Evolutionary conservation across 64 coral and sea anemone genomes (phyloP).

Genomic region (Acropora yongei): DNA sequence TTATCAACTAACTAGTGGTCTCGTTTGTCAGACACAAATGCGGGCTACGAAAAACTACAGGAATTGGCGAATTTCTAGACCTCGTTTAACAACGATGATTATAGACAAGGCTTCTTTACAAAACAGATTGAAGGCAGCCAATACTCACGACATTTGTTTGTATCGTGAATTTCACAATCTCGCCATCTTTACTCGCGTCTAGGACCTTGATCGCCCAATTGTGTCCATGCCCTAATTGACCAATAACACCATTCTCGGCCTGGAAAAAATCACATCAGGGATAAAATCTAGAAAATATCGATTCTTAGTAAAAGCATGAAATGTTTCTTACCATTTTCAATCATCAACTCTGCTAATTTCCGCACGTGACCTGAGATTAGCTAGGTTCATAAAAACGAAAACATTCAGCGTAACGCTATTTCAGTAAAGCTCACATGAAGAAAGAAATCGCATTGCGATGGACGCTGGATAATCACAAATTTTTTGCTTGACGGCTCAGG

Average conservation of each 20-base stretch:
- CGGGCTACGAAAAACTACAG: too few relatives aligned
- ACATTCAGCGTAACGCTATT: too few relatives aligned
- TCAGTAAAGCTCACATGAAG: too few relatives aligned
- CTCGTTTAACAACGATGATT: neutral
- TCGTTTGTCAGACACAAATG: too few relatives aligned
- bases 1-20: too few relatives aligned
- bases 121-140: neutral
- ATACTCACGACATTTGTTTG: slow-evolving; percentile 74
- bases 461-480: too few relatives aligned
- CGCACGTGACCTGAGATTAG: too few relatives aligned
- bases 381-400: too few relatives aligned
- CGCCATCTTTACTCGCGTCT: slow-evolving; percentile 83
- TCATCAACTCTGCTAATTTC: slow-evolving; percentile 15
- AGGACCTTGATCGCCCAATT: slow-evolving; percentile 60
- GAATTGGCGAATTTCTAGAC: too few relatives aligned
- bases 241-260: slow-evolving; percentile 46
- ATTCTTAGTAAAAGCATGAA: neutral
- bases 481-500: too few relatives aligned
- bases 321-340: slow-evolving; percentile 21
- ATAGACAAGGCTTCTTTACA: neutral
- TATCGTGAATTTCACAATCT: slow-evolving; percentile 76
- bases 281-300: neutral
- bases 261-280: neutral
- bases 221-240: neutral
- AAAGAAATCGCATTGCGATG: too few relatives aligned